Conservation (phyloP, 2,888 invertebrate species). For the Heliconius ismenius region DNA sequence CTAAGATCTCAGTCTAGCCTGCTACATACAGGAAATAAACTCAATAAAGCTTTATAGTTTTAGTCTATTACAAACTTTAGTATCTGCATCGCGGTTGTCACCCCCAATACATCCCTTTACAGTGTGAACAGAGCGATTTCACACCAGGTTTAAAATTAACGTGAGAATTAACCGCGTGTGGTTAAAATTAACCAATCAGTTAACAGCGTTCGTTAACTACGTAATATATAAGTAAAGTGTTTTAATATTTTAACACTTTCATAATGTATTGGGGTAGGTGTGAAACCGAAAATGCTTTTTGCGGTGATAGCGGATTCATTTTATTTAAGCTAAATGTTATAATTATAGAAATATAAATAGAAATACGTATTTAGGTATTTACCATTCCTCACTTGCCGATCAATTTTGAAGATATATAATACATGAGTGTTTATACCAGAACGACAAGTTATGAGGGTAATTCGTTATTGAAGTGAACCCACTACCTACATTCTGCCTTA, state of each 20-base stretch:
- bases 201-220: neutral
- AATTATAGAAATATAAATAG: neutral
- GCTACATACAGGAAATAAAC: neutral
- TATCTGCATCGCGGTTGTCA: neutral
- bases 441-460: too few species aligned
- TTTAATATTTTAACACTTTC: conserved; percentile 4
- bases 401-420: too few species aligned
- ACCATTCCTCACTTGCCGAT: too few species aligned
- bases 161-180: neutral
- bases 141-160: conserved; percentile 4
- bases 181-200: conserved; percentile 13
- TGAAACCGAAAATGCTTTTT: neutral
- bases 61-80: neutral
- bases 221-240: neutral
- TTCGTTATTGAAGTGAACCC: too few species aligned
- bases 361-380: neutral
- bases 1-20: neutral
- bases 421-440: too few species aligned
- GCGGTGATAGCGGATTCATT: neutral
- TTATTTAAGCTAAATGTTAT: neutral
- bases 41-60: neutral
- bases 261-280: neutral
- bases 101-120: too few species aligned
- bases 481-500: too few species aligned
- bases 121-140: neutral